Evolutionary conservation across 2,113 vertebrate genomes (phyloP), one percentile per base, ranked within the genome.

Genomic region (Canis aureus): DNA sequence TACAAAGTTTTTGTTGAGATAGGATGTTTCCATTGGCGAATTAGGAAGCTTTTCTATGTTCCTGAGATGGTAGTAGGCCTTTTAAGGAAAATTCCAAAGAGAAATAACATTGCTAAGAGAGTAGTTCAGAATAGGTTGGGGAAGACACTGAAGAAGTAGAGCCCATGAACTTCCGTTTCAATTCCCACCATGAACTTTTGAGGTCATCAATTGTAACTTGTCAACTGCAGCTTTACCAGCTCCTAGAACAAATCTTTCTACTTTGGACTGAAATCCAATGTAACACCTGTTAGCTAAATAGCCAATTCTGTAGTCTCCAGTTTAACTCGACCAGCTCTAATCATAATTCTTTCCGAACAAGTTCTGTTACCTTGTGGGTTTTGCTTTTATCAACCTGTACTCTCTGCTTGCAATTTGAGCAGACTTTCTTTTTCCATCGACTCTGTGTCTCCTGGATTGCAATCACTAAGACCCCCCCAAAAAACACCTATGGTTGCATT

Each of bases 1-100:
- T 19, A 89, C 35, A 38, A 57, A 49, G 69, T 38, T 73, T 76
- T 32, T 38, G 43, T 62, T 49, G 60, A 94, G 60, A 51, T 43
- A 57, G 8, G 74, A 95, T 78, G 87, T 53, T 51, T 90, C 35
- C 73, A 74, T 29, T 55, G 71, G 11, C 22, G 57, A 69, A 69
- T 87, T 51, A 55, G n/a, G 89, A 88, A 95, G 69, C 3, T 88
- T 83, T 93, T 55, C 81, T 78, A 53, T 43, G 91, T 60, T 95
- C 55, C 88, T 27, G 22, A 79, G 73, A 79, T 25, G 10, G 38
- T 9, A 92, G n/a, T 60, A 69, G 60, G 57, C 29, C 49, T 76
- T 27, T 51, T 29, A 76, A 51, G 49, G 74, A 78, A 29, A 78
- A 27, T 78, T 27, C 74, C 74, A 78, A 51, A 2, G 13, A 49